Base-by-base conservation (phyloP, 2,113 vertebrate species). In the Pelobates fuscus region DNA sequence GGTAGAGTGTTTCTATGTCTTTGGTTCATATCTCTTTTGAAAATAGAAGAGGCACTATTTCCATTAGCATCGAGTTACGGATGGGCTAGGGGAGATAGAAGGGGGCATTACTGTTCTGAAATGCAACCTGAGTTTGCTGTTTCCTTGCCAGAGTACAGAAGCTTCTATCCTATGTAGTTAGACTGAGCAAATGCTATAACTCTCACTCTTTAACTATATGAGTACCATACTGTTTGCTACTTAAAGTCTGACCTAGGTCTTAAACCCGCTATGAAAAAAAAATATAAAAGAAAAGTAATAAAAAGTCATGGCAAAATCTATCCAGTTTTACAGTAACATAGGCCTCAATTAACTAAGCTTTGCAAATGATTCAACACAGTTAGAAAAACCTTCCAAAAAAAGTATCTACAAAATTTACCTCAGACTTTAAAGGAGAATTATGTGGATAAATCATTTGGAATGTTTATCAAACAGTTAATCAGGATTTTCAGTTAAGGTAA, bases 31-130 rank as follows among this genome's bases (percentile, higher is more conserved):
- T 79, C 67, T 83, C 66, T 60, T 63, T 80, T 77, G 78, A 78
- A 74, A 82, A 78, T 23, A 84, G 59, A 80, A 77, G 71, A 78
- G 77, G 52, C 81, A 57, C 66, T 73, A 54, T 83, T 82, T 82
- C 83, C 77, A 66, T 68, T 63, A 61, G 74, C 78, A 81, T 82
- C 71, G 79, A 72, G 24, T 86, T 80, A 78, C 80, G 80, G 73
- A 46, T 49, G 20, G 78, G 61, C 62, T 30, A 69, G n/a, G 21
- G 29, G n/a, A 32, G 63, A 46, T 70, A 23, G 46, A 57, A 43
- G 29, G 41, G 41, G 57, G 18, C n/a, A 54, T n/a, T 62, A 29
- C 58, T 60, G 63, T 18, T 5, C 52, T 59, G 71, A 67, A 67
- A 75, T 75, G 41, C 17, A 58, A 67, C n/a, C 52, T 58, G 49